A percentile compares a stretch with the other conserved stretches of the same genome.
phyloP scores from a whole-genome alignment of 1,140 invertebrate genomes.

The Wasmannia auropunctata region DNA sequence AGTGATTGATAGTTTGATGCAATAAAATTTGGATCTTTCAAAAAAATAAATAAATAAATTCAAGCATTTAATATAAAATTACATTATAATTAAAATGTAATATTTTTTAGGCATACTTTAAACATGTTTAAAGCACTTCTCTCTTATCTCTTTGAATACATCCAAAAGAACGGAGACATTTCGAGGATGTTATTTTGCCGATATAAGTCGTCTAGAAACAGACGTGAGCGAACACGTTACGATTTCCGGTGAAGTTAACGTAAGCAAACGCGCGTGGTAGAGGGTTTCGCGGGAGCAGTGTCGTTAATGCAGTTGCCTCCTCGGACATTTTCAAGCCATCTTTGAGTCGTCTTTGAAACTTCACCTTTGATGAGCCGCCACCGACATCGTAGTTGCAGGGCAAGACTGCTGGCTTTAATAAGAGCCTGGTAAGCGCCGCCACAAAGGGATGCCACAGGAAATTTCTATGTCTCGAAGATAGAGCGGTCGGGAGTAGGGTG shows the following conservation, averaged over 20 bases:
- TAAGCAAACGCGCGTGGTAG: constrained; percentile 28
- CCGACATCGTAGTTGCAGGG: constrained; percentile 57
- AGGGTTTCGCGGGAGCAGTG: neutral
- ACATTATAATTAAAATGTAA: too few relatives aligned
- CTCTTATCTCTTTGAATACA: neutral
- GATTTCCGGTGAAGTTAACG: constrained; percentile 45
- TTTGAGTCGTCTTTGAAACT: constrained; percentile 73
- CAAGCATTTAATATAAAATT: neutral
- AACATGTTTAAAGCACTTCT: neutral
- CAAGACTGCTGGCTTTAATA: constrained; percentile 72
- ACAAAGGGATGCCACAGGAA: constrained; percentile 76
- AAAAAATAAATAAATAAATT: constrained; percentile 35
- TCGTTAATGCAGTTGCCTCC: constrained; percentile 54
- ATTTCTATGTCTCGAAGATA: constrained; percentile 78
- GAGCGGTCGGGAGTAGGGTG: constrained; percentile 56
- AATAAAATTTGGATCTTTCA: neutral
- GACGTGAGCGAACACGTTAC: neutral
- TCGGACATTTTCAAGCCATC: constrained; percentile 67
- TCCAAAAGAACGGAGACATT: neutral
- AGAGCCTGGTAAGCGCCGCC: constrained; percentile 65
- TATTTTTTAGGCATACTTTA: neutral
- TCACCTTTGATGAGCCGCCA: constrained; percentile 74
- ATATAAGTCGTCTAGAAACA: constrained; percentile 12
- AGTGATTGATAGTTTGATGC: constrained; percentile 1
- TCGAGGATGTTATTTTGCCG: neutral